Evolutionary conservation across 2,888 invertebrate genomes (phyloP), one percentile per base, ranked within the genome.

Genomic region (Cyclophora punctaria): DNA sequence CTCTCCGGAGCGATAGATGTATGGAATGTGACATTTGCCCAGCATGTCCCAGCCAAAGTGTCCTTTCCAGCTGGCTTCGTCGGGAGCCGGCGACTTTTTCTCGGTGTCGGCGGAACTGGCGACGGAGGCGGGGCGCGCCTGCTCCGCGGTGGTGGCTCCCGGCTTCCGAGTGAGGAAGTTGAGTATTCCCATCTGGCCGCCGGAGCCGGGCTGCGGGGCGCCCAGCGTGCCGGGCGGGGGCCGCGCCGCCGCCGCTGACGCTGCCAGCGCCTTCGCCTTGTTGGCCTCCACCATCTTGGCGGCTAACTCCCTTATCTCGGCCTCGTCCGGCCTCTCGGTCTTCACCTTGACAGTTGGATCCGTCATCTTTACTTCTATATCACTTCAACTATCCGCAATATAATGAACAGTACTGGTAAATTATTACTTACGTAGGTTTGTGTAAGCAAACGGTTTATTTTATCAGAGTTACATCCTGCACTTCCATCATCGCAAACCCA

Each of bases 21-120:
- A 97, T 1, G 98, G 98, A 72, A 98, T 95, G 78, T 93, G 93
- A 64, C 92, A 92, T 69, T 94, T 94, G 56, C 96, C 96, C 47
- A 98, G 92, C 65, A 93, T 93, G 54, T 94, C 93, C 98, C 98
- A 98, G 48, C 97, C 97, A 78, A 98, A 98, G 69, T 95, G 92
- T 43, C 95, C 94, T 66, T 93, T 91, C 73, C 93, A 91, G 53
- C 94, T 94, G 59, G 94, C 93, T 66, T 95, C 95, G 71, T 95
- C 95, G 2, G 83, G 84, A n/a, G 82, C 80, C 47, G 81, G 83
- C 2, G 80, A 80, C 60, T 84, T 87, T 66, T 86, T 88, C 7
- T 88, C 83, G n/a, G 71, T 60, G 45, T 82, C 80, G 3, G 70
- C 62, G 20, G 20, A 20, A 20, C 1, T 20, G n/a, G 71, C 60